phyloP scores from a whole-genome alignment of 2,113 vertebrate genomes.

The Capricornis sumatraensis region DNA sequence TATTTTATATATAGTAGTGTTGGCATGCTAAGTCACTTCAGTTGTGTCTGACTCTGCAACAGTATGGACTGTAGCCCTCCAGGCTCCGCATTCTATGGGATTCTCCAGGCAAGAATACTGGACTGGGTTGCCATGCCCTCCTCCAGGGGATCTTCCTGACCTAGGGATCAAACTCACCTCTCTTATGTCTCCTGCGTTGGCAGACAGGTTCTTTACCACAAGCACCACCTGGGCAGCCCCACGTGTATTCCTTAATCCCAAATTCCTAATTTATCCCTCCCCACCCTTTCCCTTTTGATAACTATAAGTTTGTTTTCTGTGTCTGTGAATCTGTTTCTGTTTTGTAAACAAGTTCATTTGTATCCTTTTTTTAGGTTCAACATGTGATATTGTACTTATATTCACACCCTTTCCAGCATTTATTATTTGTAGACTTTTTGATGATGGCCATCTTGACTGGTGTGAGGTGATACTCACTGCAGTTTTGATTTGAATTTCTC shows the following conservation, averaged over 20 bases:
- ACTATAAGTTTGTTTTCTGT: neutral
- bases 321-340: neutral
- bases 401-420: neutral
- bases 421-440: neutral
- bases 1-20: neutral
- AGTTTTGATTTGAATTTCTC: neutral
- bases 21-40: neutral
- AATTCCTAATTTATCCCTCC: neutral
- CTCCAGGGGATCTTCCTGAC: neutral
- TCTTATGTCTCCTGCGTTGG: neutral
- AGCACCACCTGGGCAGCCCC: neutral
- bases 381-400: neutral
- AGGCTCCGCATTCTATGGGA: neutral
- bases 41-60: neutral
- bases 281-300: neutral
- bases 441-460: neutral
- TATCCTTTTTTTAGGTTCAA: neutral
- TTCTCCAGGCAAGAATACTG: neutral
- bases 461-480: neutral
- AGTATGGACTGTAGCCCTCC: neutral
- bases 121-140: neutral
- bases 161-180: neutral
- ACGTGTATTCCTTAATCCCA: neutral
- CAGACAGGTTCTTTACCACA: neutral
- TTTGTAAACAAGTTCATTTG: neutral